Percentiles rank a stretch among this genome's conserved stretches.
phyloP scores from a whole-genome alignment of 2,888 invertebrate species.

The Schizotus pectinicornis region DNA sequence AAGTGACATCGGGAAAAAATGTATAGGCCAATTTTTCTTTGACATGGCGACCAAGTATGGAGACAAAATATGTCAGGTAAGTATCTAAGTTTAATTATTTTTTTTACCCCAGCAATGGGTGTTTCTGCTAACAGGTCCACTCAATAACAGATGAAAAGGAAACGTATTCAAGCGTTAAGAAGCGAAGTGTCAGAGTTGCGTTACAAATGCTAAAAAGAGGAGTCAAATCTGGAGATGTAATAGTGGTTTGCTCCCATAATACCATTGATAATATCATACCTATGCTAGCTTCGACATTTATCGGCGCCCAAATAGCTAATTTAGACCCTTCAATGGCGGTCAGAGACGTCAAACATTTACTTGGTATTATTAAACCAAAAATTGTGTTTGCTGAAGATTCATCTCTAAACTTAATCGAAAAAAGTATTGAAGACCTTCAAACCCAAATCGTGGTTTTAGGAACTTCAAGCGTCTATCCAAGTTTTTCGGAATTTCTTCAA shows the following conservation, averaged over 20 bases:
- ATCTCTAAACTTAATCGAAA: slow-evolving; percentile 30
- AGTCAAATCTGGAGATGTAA: slow-evolving; percentile 56
- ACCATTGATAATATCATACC: slow-evolving; percentile 59
- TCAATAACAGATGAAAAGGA: slow-evolving; percentile 12
- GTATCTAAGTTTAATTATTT: not conserved
- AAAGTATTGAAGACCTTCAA: slow-evolving; percentile 30
- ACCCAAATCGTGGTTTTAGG: slow-evolving; percentile 41
- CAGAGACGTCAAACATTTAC: slow-evolving; percentile 38
- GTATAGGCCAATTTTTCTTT: slow-evolving; percentile 14
- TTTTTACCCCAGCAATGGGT: not conserved
- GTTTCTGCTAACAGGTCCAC: slow-evolving; percentile 25
- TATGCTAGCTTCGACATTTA: slow-evolving; percentile 58
- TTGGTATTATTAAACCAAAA: slow-evolving; percentile 42
- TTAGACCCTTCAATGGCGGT: slow-evolving; percentile 42
- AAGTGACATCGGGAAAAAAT: not conserved
- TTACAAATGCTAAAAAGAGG: slow-evolving; percentile 54
- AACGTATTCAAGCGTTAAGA: slow-evolving; percentile 23
- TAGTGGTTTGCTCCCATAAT: slow-evolving; percentile 59
- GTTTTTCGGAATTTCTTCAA: slow-evolving; percentile 23
- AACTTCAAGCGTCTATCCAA: slow-evolving; percentile 29
- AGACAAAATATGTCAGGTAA: slow-evolving; percentile 18
- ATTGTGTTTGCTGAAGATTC: slow-evolving; percentile 44
- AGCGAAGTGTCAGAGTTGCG: slow-evolving; percentile 58
- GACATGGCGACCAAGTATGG: slow-evolving; percentile 3
- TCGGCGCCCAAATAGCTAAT: slow-evolving; percentile 51